Evolutionary conservation across 2,113 vertebrate genomes (phyloP), one percentile per base, ranked within the genome.

Genomic region (Rhinolophus ferrumequinum): DNA sequence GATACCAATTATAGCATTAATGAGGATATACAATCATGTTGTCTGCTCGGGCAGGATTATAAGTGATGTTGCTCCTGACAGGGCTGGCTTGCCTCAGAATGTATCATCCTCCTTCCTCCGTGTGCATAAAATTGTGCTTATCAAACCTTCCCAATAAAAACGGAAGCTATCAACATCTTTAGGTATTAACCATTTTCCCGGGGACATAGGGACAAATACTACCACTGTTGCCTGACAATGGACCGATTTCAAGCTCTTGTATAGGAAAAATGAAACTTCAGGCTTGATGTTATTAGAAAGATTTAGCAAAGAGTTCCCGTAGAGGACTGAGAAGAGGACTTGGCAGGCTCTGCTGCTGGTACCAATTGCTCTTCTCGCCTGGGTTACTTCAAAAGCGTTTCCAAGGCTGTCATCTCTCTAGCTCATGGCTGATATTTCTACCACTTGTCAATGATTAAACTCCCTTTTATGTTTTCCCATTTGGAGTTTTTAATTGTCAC

Each of bases 1-100:
- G 96, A 97, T 97, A 96, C 92, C 98, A 98, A 93, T 98, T 98
- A 98, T 91, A 73, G 88, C 97, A 97, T 98, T 98, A 98, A 98
- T 96, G 91, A 98, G 97, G 88, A 94, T 95, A 97, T 96, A 94
- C 96, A 97, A 93, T 50, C 75, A 96, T 9, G 21, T 93, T 89
- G 93, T 98, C 85, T 98, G 91, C 88, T 82, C 97, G 64, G 96
- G 86, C 67, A 96, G 95, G 73, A 98, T 98, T 95, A 98, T 93
- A 93, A 97, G 79, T 1, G 47, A 81, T 22, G 93, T 44, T 93
- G 9, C 41, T 98, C 26, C 97, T 98, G 94, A 98, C 94, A 98
- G 75, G 26, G 90, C 95, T 96, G 97, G 90, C 90, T 86, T 98
- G 54, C 54, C 91, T 97, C 95, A 88, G 97, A 98, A 94, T 67